Evolutionary conservation across 2,113 vertebrate genomes (phyloP), one percentile per base, ranked within the genome.

Genomic region (Rissa tridactyla): DNA sequence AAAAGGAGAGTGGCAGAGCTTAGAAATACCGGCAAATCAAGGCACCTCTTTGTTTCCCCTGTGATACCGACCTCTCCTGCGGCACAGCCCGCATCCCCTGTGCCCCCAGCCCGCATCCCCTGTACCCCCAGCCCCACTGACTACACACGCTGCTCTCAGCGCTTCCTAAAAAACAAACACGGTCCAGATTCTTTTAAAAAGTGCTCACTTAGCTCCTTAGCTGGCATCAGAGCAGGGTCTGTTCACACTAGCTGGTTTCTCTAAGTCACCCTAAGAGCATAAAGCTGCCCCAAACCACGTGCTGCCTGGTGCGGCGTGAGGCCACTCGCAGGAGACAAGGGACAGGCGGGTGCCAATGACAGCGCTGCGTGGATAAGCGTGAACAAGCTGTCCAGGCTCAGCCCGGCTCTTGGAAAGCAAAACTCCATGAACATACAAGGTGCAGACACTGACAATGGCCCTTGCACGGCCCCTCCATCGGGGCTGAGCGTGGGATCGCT

Each of bases 361-460:
- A 23, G 70, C 0, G 0, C 32, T 8, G 10, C 0, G 22, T 0
- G 2, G 49, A 11, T 17, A 62, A 11, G 54, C 0, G 0, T 7
- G 46, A 70, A 7, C 8, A 15, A n/a, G 69, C 32, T 11, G 64
- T 3, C 40, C 54, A 3, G 49, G 32, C 10, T 9, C 55, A 42
- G 66, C 27, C 30, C 65, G 4, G 23, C 57, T 52, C 47, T 18
- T 22, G 26, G 64, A 42, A 44, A 75, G 30, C 5, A 0, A n/a
- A 89, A 23, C 26, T 25, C 13, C 1, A 0, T 0, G 17, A 34
- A 5, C 5, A 6, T 2, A 12, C 2, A 8, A 7, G 38, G 17
- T 6, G 29, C 60, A 57, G 68, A 8, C 18, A 1, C 29, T 2
- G 26, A 5, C 3, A 5, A 3, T 0, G 3, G n/a, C 60, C 73